Base-by-base conservation (phyloP, 2,888 invertebrate species). In the Amphiduros pacificus region DNA sequence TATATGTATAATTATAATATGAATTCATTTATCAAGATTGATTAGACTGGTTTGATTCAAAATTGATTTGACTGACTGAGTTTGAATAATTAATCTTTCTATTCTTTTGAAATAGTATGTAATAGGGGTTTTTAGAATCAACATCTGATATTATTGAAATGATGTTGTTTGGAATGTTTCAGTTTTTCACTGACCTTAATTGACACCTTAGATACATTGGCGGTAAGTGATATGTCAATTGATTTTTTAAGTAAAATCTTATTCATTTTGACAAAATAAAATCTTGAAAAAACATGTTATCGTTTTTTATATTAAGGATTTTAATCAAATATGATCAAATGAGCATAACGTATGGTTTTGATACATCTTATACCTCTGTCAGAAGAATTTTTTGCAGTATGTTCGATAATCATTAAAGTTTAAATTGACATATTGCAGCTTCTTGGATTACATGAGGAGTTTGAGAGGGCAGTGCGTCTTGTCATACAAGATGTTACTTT, bases 141-240 rank as follows among this genome's bases (percentile, higher is more conserved):
- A n/a, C n/a, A n/a, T n/a, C n/a, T n/a, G n/a, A n/a, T n/a, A n/a
- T 48, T 9, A 14, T n/a, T n/a, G 6, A 48, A 9, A 9, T 17
- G 9, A 48, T 48, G 49, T 48, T 48, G 22, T 41, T 14, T 26
- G 27, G 22, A 51, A 56, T 58, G 41, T 78, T 80, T 61, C 86
- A 97, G 96, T 84, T 98, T 95, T 84, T 96, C 98, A 0, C 86
- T 99, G 73, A 98, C 98, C 0, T 84, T 99, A 62, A 92, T 99
- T 67, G 98, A 99, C 82, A 89, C 94, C 22, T 83, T 98, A 79
- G 98, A 98, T 81, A 94, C 95, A 0, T 84, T 98, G 69, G 94
- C 93, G 60, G 88, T 89, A 78, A 78, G 80, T 78, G 59, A 58
- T 9, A n/a, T 27, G 20, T 26, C 32, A 24, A 53, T 40, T n/a